Evolutionary conservation across 2,113 vertebrate species (phyloP).

Genomic region (Saguinus midas): DNA sequence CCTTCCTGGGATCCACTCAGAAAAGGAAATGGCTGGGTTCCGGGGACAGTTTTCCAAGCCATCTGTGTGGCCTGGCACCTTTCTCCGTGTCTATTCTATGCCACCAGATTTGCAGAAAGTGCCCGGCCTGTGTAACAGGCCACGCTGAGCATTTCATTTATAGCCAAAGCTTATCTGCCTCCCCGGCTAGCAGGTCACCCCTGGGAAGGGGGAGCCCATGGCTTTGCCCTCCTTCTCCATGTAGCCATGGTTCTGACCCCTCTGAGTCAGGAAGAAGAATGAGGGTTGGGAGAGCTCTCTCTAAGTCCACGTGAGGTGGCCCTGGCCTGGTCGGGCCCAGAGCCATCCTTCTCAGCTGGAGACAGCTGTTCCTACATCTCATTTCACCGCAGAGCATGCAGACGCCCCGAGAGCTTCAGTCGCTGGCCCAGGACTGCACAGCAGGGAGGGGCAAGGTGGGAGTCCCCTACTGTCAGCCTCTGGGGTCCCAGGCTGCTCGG

Average conservation of each 20-base stretch:
- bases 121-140: rapidly evolving
- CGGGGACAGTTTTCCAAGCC: background rate
- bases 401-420: background rate
- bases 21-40: background rate
- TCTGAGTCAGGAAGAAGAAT: background rate
- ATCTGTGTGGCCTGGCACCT: no score
- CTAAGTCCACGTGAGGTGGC: background rate
- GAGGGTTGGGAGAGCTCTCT: background rate
- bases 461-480: background rate
- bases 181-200: background rate
- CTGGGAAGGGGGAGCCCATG: no score
- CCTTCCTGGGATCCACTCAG: background rate
- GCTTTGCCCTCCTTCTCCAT: background rate
- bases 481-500: no score
- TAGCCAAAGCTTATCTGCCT: background rate
- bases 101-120: background rate
- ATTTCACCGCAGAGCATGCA: background rate
- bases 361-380: background rate
- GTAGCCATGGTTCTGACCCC: background rate
- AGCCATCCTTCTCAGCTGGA: background rate
- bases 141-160: no score
- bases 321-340: background rate
- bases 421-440: no score
- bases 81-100: rapidly evolving
- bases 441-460: background rate